phyloP scores from a whole-genome alignment of 1,140 invertebrate species.

The Sitophilus oryzae region DNA sequence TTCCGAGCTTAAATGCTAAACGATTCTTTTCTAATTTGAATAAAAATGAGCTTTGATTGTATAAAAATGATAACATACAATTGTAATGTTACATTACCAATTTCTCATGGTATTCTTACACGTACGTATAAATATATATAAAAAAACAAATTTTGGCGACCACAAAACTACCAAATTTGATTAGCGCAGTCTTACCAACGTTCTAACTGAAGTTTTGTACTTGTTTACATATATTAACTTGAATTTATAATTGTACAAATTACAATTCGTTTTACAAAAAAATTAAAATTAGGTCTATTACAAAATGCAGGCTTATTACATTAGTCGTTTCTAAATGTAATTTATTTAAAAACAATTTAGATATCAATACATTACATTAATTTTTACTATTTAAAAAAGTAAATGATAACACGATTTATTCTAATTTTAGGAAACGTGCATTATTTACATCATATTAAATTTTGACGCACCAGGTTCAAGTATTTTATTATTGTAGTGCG shows the following conservation, averaged over 20 bases:
- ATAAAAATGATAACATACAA: too few species aligned
- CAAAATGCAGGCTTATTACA: constrained; percentile 15
- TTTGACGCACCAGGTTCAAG: too few species aligned
- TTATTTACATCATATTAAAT: constrained; percentile 2
- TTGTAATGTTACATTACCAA: too few species aligned
- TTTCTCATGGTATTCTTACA: too few species aligned
- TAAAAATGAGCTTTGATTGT: too few species aligned
- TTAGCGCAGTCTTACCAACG: constrained; percentile 17
- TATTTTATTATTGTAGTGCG: too few species aligned
- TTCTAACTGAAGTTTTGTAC: constrained; percentile 25
- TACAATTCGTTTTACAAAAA: constrained; percentile 23
- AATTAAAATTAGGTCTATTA: constrained; percentile 18
- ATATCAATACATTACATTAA: constrained; percentile 18
- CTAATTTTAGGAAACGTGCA: not conserved
- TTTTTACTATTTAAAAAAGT: constrained; percentile 8
- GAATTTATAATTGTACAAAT: constrained; percentile 18
- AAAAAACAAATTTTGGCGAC: constrained; percentile 1
- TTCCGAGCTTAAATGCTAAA: too few species aligned
- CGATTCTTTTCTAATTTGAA: too few species aligned
- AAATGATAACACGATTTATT: not conserved
- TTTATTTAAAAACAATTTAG: constrained; percentile 19
- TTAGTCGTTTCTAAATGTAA: constrained; percentile 7
- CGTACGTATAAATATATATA: too few species aligned
- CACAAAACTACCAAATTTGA: constrained; percentile 12
- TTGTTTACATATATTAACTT: constrained; percentile 22